Base-by-base conservation (phyloP, 2,888 invertebrate genomes). In the Hypercompe scribonia region DNA sequence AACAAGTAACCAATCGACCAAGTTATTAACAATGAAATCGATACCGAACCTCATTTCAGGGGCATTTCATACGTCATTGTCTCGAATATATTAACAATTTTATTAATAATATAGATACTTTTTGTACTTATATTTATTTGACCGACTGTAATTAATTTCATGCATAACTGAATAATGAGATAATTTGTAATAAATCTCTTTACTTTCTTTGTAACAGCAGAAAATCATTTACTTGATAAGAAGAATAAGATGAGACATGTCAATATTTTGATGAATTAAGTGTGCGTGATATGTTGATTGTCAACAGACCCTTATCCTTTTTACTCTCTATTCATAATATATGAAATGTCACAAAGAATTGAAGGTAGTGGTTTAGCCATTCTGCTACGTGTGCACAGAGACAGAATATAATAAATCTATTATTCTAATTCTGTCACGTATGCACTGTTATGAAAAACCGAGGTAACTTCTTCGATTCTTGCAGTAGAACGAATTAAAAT, bases 1-100 rank as follows among this genome's bases (percentile, higher is more conserved):
- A 76, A 76, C 73, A 78, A 83, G 75, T 77, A 76, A 81, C 70
- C 74, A 72, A 73, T 78, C 76, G 78, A 71, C 73, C 73, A 79
- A 76, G 73, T 81, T 77, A 83, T 86, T 80, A 76, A 82, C 84
- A 81, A 78, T 81, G 81, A 79, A 87, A 81, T 83, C 80, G 78
- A 87, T 86, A 86, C 78, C 71, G 72, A 70, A 68, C 64, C 21
- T 66, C 70, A 65, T 58, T 80, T 72, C 77, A 34, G 58, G 72
- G 66, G 67, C 70, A 68, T 77, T 80, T 78, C 75, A 76, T 78
- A 79, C 78, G 72, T 75, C 77, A 71, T 33, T 74, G 74, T 74
- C 50, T 65, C 70, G 58, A 74, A 68, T 31, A 46, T 67, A 68
- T 33, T 58, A 71, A 77, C 78, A 81, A 78, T 77, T 73, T 69